Evolutionary conservation across 2,888 invertebrate species (phyloP), one percentile per base, ranked within the genome.

Genomic region (Catonia carolina): DNA sequence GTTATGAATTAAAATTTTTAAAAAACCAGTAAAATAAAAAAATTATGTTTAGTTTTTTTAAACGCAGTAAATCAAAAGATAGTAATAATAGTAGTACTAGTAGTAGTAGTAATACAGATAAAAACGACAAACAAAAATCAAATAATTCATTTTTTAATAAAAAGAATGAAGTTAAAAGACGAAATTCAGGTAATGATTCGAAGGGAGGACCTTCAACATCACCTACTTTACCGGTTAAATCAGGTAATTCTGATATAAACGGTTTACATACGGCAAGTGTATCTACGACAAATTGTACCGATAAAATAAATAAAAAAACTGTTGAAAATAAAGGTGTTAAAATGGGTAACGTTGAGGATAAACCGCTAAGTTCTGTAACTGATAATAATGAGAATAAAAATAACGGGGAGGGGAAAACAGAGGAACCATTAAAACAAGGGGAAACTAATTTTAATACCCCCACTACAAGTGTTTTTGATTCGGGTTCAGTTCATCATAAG

Each of bases 1-100:
- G n/a, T n/a, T n/a, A n/a, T n/a, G n/a, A n/a, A n/a, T n/a, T n/a
- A n/a, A n/a, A n/a, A n/a, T n/a, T n/a, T n/a, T n/a, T n/a, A n/a
- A n/a, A n/a, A n/a, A n/a, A n/a, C n/a, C n/a, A n/a, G n/a, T n/a
- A n/a, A n/a, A n/a, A n/a, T n/a, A n/a, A n/a, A n/a, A n/a, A 53
- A 41, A 17, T 23, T 23, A 54, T 58, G 58, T 58, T 58, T 23
- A 58, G 54, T 33, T 58, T 58, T 48, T 58, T 58, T 39, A 54
- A 51, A 41, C 53, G 54, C 10, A 48, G 49, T 23, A 58, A 58
- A 51, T 54, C 54, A 0, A 58, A 58, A 50, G 58, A 58, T 20
- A 53, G 54, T 37, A 31, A 47, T n/a, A 47, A 18, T 10, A 12
- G 20, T 7, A 41, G n/a, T 20, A 12, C 17, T 6, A 41, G 22